Conservation (phyloP, 2,888 invertebrate genomes). For the Apomyelois bistriatella region DNA sequence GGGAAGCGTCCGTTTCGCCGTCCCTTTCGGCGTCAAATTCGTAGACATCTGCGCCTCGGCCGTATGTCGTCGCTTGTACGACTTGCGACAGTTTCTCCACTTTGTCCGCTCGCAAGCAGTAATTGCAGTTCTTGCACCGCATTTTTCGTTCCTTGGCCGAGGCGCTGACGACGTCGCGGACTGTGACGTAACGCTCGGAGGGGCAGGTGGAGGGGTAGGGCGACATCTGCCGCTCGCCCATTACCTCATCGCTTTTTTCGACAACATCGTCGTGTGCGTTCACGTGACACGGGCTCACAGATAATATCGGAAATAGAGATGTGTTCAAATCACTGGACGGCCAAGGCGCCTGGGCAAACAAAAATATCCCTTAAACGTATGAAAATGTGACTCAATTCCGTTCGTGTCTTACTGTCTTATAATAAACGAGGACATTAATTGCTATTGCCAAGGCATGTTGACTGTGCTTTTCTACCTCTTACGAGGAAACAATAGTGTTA, state of each 20-base stretch:
- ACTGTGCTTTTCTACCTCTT: too few relatives aligned
- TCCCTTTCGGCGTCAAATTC: conserved; percentile 8
- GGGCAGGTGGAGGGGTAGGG: conserved; percentile 6
- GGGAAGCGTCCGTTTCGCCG: background rate
- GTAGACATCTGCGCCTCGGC: background rate
- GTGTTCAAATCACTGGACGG: background rate
- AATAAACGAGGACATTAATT: too few relatives aligned
- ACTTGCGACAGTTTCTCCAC: background rate
- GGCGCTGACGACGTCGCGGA: conserved; percentile 1
- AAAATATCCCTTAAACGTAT: too few relatives aligned
- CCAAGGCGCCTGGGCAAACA: background rate
- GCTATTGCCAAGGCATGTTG: too few relatives aligned
- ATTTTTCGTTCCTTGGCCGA: background rate
- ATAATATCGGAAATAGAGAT: too few relatives aligned
- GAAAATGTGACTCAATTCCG: too few relatives aligned
- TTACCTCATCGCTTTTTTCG: too few relatives aligned
- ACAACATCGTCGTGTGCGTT: too few relatives aligned
- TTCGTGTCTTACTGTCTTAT: too few relatives aligned
- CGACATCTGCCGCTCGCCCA: too few relatives aligned
- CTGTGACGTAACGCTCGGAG: conserved; percentile 4
- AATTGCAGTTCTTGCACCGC: conserved; percentile 3
- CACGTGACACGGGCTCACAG: too few relatives aligned
- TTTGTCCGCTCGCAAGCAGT: background rate
- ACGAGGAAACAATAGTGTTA: too few relatives aligned
- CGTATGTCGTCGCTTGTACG: background rate